Base-by-base conservation (phyloP, 2,113 vertebrate genomes). In the Balaeniceps rex region DNA sequence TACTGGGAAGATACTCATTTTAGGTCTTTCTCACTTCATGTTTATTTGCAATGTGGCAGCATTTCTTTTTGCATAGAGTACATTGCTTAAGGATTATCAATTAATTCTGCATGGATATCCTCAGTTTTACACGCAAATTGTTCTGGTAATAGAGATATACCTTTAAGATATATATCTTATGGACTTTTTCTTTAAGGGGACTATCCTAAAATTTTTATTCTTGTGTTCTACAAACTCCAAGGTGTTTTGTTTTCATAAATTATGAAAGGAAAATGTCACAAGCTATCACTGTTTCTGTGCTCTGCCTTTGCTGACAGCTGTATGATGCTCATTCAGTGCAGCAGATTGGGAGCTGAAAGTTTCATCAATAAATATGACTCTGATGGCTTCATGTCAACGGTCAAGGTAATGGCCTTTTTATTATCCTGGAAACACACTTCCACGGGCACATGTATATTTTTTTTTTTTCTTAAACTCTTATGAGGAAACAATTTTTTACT, bases 341-440 rank as follows among this genome's bases (percentile, higher is more conserved):
- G 99, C 99, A 99, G 99, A 99, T 99, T 99, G 99, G 98, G 98
- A 99, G 99, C 99, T 99, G 99, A 99, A 99, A 99, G 99, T 99
- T 99, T 99, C 99, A 99, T 99, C 99, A 99, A 99, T 99, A 99
- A 99, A 99, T 99, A 99, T 98, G 99, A 99, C 98, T 99, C 99
- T 99, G 99, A 99, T 99, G 98, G 98, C 99, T 99, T 99, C 98
- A 98, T 99, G 99, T 99, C 98, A 99, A 97, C 93, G 98, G 99
- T 99, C 99, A 99, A 99, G 99, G 99, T 99, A 99, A 99, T 99
- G 98, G 98, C 98, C 98, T 99, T 99, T 99, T 99, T 98, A 99
- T 99, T 99, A 98, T 98, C 98, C 98, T 98, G 96, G 98, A 99
- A 97, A 90, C 90, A 85, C 69, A 84, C 85, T 96, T 95, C 89